phyloP scores from a whole-genome alignment of 2,113 vertebrate species.

The Sialia sialis region DNA sequence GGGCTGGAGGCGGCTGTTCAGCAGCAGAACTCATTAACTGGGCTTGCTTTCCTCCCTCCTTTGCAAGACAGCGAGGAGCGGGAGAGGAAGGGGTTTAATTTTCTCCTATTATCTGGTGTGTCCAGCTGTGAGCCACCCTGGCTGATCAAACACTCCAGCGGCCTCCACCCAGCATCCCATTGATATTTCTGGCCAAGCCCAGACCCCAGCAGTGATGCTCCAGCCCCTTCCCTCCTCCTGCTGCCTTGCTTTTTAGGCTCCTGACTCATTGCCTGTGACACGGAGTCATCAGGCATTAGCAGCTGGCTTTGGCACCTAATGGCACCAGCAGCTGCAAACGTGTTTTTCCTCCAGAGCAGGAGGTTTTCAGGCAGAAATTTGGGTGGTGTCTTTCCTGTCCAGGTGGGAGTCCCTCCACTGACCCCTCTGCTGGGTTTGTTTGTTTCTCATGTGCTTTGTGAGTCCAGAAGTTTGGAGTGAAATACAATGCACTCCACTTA shows the following conservation, averaged over 20 bases:
- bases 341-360: background rate
- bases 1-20: background rate
- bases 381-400: background rate
- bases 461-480: background rate
- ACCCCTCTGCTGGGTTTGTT: background rate
- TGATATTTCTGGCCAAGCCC: background rate
- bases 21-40: background rate
- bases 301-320: background rate
- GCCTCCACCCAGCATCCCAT: background rate
- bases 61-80: background rate
- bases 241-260: background rate
- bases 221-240: background rate
- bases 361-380: background rate
- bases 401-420: background rate
- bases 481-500: background rate
- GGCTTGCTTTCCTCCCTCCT: background rate
- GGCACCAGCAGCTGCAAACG: background rate
- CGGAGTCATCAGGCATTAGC: background rate
- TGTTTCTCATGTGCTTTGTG: rapidly evolving
- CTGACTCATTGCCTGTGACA: background rate
- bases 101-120: background rate
- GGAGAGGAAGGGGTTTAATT: background rate
- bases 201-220: background rate
- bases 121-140: background rate
- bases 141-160: background rate